A percentile compares a stretch with the other conserved stretches of the same genome.
phyloP scores from a whole-genome alignment of 1,140 invertebrate genomes.

The Phenacoccus solenopsis region DNA sequence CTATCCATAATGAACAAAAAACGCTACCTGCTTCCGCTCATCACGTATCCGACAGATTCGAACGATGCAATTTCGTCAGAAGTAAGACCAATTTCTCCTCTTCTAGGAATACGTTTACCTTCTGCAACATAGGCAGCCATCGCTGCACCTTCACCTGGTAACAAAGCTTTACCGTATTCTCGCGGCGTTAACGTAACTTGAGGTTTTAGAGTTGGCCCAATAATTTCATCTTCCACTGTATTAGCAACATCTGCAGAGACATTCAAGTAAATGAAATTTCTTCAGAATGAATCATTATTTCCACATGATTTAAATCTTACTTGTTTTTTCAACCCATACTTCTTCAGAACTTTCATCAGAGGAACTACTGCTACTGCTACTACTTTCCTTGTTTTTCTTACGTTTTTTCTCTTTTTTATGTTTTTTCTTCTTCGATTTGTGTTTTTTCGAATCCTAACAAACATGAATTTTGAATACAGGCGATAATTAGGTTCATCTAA shows the following conservation, averaged over 20 bases:
- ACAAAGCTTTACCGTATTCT: constrained; percentile 76
- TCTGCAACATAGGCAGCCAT: constrained; percentile 98
- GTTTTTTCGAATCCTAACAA: constrained; percentile 20
- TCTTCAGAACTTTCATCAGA: constrained; percentile 34
- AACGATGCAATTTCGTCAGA: constrained; percentile 88
- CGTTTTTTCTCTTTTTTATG: constrained; percentile 36
- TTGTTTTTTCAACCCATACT: constrained; percentile 56
- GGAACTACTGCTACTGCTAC: constrained; percentile 32
- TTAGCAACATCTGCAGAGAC: constrained; percentile 33
- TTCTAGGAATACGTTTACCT: constrained; percentile 91
- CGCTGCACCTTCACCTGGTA: constrained; percentile 91
- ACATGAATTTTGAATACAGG: not conserved
- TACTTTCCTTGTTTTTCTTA: constrained; percentile 35
- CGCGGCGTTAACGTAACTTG: constrained; percentile 57
- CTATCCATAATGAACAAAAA: not conserved
- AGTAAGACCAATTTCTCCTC: constrained; percentile 97
- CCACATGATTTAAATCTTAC: constrained; percentile 31
- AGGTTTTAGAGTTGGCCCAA: constrained; percentile 57
- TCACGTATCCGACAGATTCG: constrained; percentile 93
- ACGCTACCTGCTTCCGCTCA: constrained; percentile 69
- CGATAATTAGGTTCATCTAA: not conserved
- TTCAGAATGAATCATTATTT: not conserved
- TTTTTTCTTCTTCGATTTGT: constrained; percentile 32
- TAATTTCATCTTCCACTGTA: constrained; percentile 42
- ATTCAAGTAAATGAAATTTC: constrained; percentile 22